Evolutionary conservation across 1,140 invertebrate species (phyloP).

Genomic region (Hyposmocoma kahamanoa): DNA sequence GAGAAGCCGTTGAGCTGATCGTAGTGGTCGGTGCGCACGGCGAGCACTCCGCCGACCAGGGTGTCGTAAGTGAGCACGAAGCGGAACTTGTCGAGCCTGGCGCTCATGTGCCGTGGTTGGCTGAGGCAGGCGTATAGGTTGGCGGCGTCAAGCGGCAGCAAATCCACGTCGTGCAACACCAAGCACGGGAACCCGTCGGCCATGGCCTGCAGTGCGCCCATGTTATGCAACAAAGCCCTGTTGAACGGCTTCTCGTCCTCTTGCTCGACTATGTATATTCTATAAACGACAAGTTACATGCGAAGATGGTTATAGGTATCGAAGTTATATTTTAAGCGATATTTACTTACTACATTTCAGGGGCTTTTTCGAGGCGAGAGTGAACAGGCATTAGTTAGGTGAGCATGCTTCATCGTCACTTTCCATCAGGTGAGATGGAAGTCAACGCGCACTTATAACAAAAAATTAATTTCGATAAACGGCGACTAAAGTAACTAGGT

Average conservation of each 20-base stretch:
- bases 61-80: slow-evolving; percentile 81
- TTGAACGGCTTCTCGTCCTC: slow-evolving; percentile 87
- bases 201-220: slow-evolving; percentile 88
- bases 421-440: too few species aligned
- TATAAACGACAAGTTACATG: too few species aligned
- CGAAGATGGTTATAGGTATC: too few species aligned
- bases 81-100: slow-evolving; percentile 89
- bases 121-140: slow-evolving; percentile 95
- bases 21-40: slow-evolving; percentile 82
- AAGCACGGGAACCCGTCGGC: slow-evolving; percentile 87
- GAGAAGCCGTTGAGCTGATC: slow-evolving; percentile 91
- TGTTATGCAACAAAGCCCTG: slow-evolving; percentile 94
- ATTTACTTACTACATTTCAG: too few species aligned
- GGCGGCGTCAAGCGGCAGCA: slow-evolving; percentile 90
- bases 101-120: slow-evolving; percentile 93
- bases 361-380: too few species aligned
- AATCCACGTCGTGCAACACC: slow-evolving; percentile 96
- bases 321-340: too few species aligned
- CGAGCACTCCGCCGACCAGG: slow-evolving; percentile 84
- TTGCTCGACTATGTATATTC: slow-evolving; percentile 95
- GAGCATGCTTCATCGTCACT: too few species aligned
- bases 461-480: too few species aligned
- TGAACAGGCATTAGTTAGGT: too few species aligned
- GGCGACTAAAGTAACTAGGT: too few species aligned
- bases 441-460: too few species aligned